phyloP scores from a whole-genome alignment of 2,888 invertebrate genomes.

The Teleiodes luculella region DNA sequence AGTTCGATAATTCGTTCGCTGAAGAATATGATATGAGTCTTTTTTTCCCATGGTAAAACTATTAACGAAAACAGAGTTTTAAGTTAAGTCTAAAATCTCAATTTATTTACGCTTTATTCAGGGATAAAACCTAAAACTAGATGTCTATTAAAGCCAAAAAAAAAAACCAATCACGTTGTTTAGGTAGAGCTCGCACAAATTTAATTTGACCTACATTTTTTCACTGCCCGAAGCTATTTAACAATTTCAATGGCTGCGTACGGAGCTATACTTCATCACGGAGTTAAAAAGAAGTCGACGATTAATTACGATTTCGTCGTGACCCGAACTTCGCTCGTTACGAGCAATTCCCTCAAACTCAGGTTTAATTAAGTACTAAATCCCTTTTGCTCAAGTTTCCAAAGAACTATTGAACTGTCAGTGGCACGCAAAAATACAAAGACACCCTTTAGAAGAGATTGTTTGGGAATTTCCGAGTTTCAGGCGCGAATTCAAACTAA shows the following conservation, averaged over 20 bases:
- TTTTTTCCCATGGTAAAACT: too few species aligned
- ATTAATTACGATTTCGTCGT: constrained; percentile 70
- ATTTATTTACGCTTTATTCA: too few species aligned
- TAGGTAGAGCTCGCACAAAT: too few species aligned
- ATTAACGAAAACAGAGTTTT: too few species aligned
- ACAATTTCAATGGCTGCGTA: not conserved
- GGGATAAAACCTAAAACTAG: too few species aligned
- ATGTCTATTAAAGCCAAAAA: too few species aligned
- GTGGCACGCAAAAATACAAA: constrained; percentile 40
- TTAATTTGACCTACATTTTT: not conserved
- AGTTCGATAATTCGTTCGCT: too few species aligned
- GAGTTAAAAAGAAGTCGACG: constrained; percentile 58
- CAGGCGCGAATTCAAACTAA: not conserved
- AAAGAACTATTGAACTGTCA: constrained; percentile 64
- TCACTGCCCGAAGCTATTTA: too few species aligned
- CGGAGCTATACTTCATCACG: constrained; percentile 16
- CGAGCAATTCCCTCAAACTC: constrained; percentile 63
- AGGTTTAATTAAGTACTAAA: constrained; percentile 67
- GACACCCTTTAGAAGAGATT: constrained; percentile 25
- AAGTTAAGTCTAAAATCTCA: too few species aligned
- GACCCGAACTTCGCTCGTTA: constrained; percentile 73
- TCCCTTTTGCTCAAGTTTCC: constrained; percentile 56
- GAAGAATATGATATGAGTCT: too few species aligned
- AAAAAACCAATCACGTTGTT: too few species aligned
- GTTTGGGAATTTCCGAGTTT: constrained; percentile 7